Conservation (phyloP, 2,113 vertebrate genomes). For the Carassius carassius region DNA sequence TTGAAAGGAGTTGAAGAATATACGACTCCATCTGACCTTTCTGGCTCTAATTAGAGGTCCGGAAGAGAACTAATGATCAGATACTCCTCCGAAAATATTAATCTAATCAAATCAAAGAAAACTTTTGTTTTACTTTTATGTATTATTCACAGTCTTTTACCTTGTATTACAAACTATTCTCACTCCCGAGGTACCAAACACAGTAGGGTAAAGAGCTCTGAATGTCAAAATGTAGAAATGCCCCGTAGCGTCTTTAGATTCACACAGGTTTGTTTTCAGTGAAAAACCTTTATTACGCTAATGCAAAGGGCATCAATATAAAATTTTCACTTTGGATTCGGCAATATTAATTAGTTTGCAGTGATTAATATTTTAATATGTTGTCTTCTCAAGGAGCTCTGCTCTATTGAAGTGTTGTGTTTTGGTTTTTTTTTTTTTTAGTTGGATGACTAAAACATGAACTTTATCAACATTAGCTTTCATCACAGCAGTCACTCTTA, state of each 20-base stretch:
- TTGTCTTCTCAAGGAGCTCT: background rate
- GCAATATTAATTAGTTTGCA: background rate
- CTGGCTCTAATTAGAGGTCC: conserved; percentile 11
- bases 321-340: background rate
- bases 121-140: background rate
- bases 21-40: background rate
- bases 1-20: conserved; percentile 29
- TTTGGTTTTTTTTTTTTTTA: background rate
- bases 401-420: background rate
- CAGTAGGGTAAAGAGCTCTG: background rate
- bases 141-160: background rate
- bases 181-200: background rate
- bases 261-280: background rate
- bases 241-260: background rate
- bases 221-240: background rate
- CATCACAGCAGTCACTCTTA: background rate
- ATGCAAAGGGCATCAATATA: background rate
- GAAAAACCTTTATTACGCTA: background rate
- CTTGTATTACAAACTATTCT: background rate
- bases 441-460: conserved; percentile 13
- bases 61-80: conserved; percentile 1
- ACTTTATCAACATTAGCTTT: background rate
- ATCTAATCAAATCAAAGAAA: background rate
- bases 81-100: background rate
- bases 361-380: background rate